Evolutionary conservation across 2,888 invertebrate species (phyloP).

Genomic region (Trimorus sp.): DNA sequence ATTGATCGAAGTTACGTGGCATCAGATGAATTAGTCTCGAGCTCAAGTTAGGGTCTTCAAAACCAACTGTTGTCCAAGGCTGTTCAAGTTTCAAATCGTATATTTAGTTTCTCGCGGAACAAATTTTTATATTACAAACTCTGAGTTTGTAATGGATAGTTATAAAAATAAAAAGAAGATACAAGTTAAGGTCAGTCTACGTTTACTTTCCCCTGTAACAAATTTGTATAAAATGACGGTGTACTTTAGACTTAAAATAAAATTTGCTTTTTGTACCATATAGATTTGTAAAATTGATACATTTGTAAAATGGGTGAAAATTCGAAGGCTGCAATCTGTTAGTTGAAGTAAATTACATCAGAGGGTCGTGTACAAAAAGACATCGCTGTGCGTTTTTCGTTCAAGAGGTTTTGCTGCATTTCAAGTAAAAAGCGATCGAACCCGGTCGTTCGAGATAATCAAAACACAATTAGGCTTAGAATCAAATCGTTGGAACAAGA

Average conservation of each 20-base stretch:
- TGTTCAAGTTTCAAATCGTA: conserved; percentile 58
- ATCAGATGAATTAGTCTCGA: conserved; percentile 40
- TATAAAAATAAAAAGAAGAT: not conserved
- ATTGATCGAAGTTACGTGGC: conserved; percentile 31
- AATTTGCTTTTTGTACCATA: conserved; percentile 30
- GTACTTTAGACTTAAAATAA: conserved; percentile 1
- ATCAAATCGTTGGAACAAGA: conserved; percentile 55
- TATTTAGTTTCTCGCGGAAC: conserved; percentile 35
- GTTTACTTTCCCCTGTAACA: conserved; percentile 28
- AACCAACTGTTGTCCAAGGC: conserved; percentile 37
- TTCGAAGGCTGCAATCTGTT: conserved; percentile 1
- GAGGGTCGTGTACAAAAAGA: conserved; percentile 46
- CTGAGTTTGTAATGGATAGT: conserved; percentile 28
- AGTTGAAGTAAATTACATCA: conserved; percentile 59
- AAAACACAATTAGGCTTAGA: conserved; percentile 42
- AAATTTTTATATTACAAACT: conserved; percentile 37
- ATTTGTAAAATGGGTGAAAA: no score
- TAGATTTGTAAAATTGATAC: conserved; percentile 16
- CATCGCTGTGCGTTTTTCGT: conserved; percentile 10
- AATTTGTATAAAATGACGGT: conserved; percentile 40
- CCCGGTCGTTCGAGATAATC: conserved; percentile 30
- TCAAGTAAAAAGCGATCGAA: conserved; percentile 62
- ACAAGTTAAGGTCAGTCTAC: conserved; percentile 1
- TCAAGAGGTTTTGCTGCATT: conserved; percentile 59
- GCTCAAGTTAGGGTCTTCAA: conserved; percentile 46